phyloP scores from a whole-genome alignment of 92 coral and sea anemone species.

The Plumapathes pennacea region DNA sequence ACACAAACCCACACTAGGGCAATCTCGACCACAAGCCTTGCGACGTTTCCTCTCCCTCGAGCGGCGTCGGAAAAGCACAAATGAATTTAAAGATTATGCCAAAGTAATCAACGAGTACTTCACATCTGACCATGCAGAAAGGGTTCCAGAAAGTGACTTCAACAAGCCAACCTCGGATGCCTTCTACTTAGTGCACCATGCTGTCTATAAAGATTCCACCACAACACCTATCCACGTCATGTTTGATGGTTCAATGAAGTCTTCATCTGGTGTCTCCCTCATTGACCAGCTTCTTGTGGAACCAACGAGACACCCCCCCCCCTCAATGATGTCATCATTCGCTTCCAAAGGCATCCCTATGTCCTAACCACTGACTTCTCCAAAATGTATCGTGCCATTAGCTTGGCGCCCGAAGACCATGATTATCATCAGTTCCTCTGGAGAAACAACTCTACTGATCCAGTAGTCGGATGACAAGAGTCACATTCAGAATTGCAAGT shows the following conservation, averaged over 20 bases:
- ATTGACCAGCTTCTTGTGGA: constrained; percentile 35
- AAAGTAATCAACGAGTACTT: constrained; percentile 21
- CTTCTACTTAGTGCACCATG: constrained; percentile 43
- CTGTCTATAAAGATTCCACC: constrained; percentile 41
- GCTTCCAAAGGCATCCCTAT: constrained; percentile 36
- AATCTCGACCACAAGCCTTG: constrained; percentile 39
- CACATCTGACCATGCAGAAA: constrained; percentile 34
- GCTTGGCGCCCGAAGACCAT: constrained; percentile 14
- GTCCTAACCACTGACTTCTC: constrained; percentile 32
- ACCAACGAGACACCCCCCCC: constrained; percentile 8
- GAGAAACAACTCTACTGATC: constrained; percentile 29
- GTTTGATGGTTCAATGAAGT: constrained; percentile 36
- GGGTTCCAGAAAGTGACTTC: constrained; percentile 32
- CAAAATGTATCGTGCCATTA: constrained; percentile 56
- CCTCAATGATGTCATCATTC: constrained; percentile 29
- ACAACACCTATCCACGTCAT: constrained; percentile 34
- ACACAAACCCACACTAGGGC: constrained; percentile 2
- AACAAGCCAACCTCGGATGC: constrained; percentile 18
- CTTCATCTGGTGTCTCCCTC: constrained; percentile 25
- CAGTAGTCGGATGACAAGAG: constrained; percentile 56
- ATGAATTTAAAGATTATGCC: constrained; percentile 24
- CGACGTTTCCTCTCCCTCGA: constrained; percentile 44
- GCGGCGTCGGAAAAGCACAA: constrained; percentile 23
- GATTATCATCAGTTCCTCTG: constrained; percentile 52
- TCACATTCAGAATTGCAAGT: constrained; percentile 45